A percentile compares a stretch with the other conserved stretches of the same genome.
These are phyloP conservation scores for Catharus ustulatus DNA, from an alignment of 2,797 vertebrate species.

Conservation along the genomic window DNA sequence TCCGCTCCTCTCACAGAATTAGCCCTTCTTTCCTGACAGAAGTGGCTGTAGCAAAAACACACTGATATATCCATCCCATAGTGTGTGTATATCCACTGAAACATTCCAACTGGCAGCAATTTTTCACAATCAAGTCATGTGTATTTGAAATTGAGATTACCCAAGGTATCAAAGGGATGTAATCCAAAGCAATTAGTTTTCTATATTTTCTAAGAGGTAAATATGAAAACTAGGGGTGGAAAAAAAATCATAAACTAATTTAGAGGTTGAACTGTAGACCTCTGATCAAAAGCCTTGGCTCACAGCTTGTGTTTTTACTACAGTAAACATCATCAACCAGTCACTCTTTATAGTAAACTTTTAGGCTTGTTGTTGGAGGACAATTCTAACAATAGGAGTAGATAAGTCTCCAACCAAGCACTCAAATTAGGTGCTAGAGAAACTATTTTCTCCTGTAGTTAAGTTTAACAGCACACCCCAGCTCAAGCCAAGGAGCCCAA, in stretches of 20 bases:
- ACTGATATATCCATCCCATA: accelerated
- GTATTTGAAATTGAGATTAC: not conserved
- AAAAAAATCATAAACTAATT: not conserved
- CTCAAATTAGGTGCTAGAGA: not conserved
- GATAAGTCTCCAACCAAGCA: not conserved
- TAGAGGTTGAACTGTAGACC: accelerated
- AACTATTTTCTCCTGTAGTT: not conserved
- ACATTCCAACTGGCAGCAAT: not conserved
- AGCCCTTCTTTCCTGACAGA: not conserved
- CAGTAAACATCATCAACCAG: not conserved
- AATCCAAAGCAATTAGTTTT: not conserved
- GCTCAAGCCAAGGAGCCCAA: not conserved
- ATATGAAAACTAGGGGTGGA: not conserved
- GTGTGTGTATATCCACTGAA: not conserved
- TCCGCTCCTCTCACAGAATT: not conserved
- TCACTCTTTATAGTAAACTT: not conserved
- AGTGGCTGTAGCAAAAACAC: accelerated
- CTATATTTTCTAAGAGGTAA: not conserved
- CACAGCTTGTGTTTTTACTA: not conserved
- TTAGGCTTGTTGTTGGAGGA: not conserved
- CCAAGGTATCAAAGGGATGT: not conserved
- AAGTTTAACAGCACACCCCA: not conserved
- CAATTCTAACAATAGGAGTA: not conserved
- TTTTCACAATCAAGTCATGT: accelerated
- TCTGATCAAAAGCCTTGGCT: not conserved